phyloP scores from a whole-genome alignment of 2,888 invertebrate species.

The Bibio marci region DNA sequence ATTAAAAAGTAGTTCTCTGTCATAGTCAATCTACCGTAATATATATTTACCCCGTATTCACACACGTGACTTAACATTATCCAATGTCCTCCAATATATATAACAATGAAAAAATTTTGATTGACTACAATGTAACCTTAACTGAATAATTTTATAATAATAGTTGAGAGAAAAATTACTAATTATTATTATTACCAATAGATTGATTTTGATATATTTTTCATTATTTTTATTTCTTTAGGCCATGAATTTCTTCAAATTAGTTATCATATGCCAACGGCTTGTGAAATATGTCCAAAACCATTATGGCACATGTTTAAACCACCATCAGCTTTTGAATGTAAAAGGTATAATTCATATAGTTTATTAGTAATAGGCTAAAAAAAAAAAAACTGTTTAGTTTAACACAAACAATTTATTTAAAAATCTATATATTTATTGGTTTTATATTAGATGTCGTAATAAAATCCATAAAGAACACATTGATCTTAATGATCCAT shows the following conservation, averaged over 20 bases:
- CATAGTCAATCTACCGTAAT: too few species aligned
- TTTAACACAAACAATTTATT: too few species aligned
- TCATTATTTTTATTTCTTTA: constrained; percentile 34
- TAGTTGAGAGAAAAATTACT: too few species aligned
- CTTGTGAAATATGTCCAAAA: constrained; percentile 94
- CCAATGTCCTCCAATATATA: too few species aligned
- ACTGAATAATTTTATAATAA: too few species aligned
- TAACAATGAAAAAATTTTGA: too few species aligned
- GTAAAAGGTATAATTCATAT: constrained; percentile 47
- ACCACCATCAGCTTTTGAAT: constrained; percentile 94
- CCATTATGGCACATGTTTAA: constrained; percentile 96
- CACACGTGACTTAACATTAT: too few species aligned
- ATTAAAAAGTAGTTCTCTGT: too few species aligned
- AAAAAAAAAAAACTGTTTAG: too few species aligned
- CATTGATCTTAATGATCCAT: constrained; percentile 60
- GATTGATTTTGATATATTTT: not conserved
- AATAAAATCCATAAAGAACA: constrained; percentile 97
- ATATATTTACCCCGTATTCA: too few species aligned
- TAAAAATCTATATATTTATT: too few species aligned
- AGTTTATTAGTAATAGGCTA: constrained; percentile 1
- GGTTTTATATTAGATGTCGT: constrained; percentile 61
- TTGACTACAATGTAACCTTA: too few species aligned
- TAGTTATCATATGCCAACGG: constrained; percentile 94
- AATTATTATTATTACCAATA: not conserved
- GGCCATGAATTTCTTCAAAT: constrained; percentile 92